Percentiles rank a stretch among this genome's conserved stretches.
These are phyloP conservation scores for Strongylocentrotus purpuratus DNA, from an alignment of 35 echinoderm and acorn worm species.

Conservation along the genomic window DNA sequence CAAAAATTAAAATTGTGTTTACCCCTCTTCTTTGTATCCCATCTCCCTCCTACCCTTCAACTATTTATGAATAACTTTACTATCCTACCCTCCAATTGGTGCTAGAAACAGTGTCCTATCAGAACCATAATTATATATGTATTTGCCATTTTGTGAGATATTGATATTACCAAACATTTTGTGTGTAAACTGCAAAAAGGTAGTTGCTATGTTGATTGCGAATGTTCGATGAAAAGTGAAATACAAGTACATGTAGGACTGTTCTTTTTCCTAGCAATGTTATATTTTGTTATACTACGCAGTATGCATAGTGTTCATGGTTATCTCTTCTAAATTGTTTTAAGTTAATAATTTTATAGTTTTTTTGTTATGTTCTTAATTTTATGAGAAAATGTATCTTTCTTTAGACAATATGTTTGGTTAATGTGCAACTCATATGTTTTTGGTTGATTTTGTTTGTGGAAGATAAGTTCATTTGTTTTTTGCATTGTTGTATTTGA, in stretches of 20 bases:
- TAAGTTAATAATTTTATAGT: background rate
- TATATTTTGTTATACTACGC: background rate
- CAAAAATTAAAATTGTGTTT: too few relatives aligned
- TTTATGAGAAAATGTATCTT: background rate
- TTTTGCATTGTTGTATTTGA: conserved; percentile 1
- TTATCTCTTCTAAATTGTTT: background rate
- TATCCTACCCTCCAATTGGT: background rate
- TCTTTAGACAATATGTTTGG: background rate
- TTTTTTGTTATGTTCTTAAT: background rate
- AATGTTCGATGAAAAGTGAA: too few relatives aligned
- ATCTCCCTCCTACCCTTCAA: too few relatives aligned
- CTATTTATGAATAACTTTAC: background rate
- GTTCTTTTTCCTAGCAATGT: background rate
- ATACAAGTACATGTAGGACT: background rate
- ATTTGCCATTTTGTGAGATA: background rate
- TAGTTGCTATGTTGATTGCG: too few relatives aligned
- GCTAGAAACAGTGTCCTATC: background rate
- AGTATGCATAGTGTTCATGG: background rate
- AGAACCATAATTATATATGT: background rate
- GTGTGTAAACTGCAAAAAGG: background rate
- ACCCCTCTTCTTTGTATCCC: too few relatives aligned
- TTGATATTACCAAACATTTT: background rate
- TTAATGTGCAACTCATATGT: background rate
- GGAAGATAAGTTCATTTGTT: background rate
- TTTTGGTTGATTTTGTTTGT: background rate